Base-by-base conservation (phyloP, 2,797 vertebrate species). In the Chromis chromis region DNA sequence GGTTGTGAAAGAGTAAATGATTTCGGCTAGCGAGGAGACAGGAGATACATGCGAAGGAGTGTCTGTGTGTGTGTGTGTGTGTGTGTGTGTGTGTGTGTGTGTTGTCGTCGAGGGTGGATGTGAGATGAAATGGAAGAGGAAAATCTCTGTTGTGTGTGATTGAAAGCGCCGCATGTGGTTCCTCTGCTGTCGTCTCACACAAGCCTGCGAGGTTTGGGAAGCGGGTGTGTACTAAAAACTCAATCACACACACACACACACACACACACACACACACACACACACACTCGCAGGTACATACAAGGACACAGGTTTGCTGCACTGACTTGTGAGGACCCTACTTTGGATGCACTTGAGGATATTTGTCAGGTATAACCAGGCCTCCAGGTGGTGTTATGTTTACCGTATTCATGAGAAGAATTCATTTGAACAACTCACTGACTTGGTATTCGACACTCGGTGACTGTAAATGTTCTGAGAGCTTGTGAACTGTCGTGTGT, bases 1-100 rank as follows among this genome's bases (percentile, higher is more conserved):
- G 68, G 73, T 72, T 73, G 74, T 85, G 65, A 77, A 79, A 88
- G 72, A 75, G 76, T 76, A 85, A 84, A 81, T 78, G 57, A 76
- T 88, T 78, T 88, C 22, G 64, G 66, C 78, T 74, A 60, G 42
- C 65, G 70, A 77, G 70, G 40, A 81, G 65, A 75, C 44, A 19
- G 58, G 62, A 63, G 22, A 66, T 70, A 44, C 27, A 12, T 48
- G 46, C 57, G 58, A 25, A 36, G 6, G n/a, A 28, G 27, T 33
- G 36, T 58, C 50, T 54, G 42, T 66, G 39, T n/a, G 40, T 59
- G 33, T 63, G 57, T 54, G 40, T 70, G 39, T n/a, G 40, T 56
- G 27, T 33, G 27, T 63, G 57, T 54, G 42, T 70, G 39, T 22
- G 39, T n/a, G n/a, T n/a, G n/a, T n/a, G n/a, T n/a, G n/a, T n/a